A percentile compares a stretch with the other conserved stretches of the same genome.
Conservation (phyloP, 1,140 invertebrate species). For the Drosophila pseudoananassae region DNA sequence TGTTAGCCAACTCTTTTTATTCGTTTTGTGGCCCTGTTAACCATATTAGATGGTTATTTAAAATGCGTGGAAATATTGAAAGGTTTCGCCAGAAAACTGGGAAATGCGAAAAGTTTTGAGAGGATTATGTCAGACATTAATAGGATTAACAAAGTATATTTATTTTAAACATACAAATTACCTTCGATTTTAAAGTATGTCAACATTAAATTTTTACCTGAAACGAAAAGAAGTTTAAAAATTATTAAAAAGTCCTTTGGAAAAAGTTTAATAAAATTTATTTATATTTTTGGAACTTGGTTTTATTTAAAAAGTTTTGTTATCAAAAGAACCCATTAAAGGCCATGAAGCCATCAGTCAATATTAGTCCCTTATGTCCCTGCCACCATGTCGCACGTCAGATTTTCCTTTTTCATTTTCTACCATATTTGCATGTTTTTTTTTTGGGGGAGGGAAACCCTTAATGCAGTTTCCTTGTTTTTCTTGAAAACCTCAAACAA, state of each 20-base stretch:
- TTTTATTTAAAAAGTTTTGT: conserved; percentile 1
- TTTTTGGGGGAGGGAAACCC: background rate
- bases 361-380: conserved; percentile 2
- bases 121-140: background rate
- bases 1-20: conserved; percentile 24
- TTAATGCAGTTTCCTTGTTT: conserved; percentile 54
- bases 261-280: background rate
- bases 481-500: conserved; percentile 12
- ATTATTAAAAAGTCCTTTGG: background rate
- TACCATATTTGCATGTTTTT: background rate
- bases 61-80: conserved; percentile 1
- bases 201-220: conserved; percentile 15
- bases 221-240: conserved; percentile 15
- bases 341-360: background rate
- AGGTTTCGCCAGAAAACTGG: background rate
- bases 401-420: background rate
- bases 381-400: background rate
- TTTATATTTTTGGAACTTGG: background rate
- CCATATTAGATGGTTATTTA: conserved; percentile 19
- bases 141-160: background rate
- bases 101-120: background rate
- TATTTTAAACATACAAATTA: background rate
- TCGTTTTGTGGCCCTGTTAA: conserved; percentile 20
- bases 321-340: background rate
- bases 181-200: background rate